Percentiles rank a stretch among this genome's conserved stretches.
These are phyloP conservation scores for Parasteatoda lunata DNA, from an alignment of 2,888 invertebrate genomes.

Conservation along the genomic window DNA sequence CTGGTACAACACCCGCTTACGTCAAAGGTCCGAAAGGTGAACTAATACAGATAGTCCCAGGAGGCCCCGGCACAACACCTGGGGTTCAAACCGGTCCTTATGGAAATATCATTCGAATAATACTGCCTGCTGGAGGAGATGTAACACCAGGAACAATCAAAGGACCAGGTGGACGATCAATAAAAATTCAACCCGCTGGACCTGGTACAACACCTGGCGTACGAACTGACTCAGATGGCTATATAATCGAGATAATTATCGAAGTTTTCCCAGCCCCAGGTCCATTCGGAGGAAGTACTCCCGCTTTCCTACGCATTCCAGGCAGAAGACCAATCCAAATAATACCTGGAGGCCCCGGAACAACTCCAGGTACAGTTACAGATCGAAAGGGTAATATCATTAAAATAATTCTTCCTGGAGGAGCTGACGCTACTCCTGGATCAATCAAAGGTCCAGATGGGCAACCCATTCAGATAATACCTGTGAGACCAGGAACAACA, in stretches of 20 bases:
- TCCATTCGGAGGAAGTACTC: neutral
- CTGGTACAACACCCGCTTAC: neutral
- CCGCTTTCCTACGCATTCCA: neutral
- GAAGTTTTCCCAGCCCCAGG: too few relatives aligned
- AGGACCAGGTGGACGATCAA: conserved; percentile 16
- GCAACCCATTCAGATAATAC: neutral
- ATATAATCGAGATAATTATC: neutral
- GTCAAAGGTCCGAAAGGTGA: conserved; percentile 1
- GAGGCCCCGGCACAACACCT: conserved; percentile 21
- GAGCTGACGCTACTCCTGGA: conserved; percentile 8
- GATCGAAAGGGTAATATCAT: neutral
- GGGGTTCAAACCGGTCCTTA: conserved; percentile 23
- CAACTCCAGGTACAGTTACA: neutral
- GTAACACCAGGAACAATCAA: conserved; percentile 10
- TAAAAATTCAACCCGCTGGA: conserved; percentile 12
- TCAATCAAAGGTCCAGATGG: conserved; percentile 8
- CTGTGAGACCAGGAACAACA: neutral
- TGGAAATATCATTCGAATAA: conserved; percentile 7
- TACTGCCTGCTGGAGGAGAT: conserved; percentile 3
- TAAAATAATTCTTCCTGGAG: neutral
- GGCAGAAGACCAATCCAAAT: neutral
- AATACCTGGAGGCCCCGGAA: neutral
- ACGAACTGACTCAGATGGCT: neutral
- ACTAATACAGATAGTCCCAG: conserved; percentile 19
- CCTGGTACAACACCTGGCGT: conserved; percentile 14